Evolutionary conservation across 2,888 invertebrate species (phyloP), one percentile per base, ranked within the genome.

Genomic region (Parnassius mnemosyne): DNA sequence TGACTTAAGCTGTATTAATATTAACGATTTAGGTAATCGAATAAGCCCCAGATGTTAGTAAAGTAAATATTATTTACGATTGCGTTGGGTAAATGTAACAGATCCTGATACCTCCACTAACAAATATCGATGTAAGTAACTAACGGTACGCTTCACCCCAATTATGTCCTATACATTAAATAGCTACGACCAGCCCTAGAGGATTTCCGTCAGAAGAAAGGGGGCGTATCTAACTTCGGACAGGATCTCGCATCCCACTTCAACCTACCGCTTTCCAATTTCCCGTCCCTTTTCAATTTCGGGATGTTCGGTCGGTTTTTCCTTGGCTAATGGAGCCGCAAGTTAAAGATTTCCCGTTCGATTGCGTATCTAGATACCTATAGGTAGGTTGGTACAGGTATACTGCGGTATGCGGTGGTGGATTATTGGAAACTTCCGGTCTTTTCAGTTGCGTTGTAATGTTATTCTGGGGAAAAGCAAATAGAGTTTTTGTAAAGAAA

Each of bases 171-270:
- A 9, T 9, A 49, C 49, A n/a, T 9, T 54, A 46, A 52, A 44
- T 53, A 12, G 12, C 12, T 49, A 55, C 49, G 13, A 13, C 16
- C 55, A 42, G 42, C 60, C 63, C 60, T 43, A 43, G 52, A 10
- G 42, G 53, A 11, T 44, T 62, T 49, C 61, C 64, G 65, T 60
- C 63, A 67, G 68, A 71, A 70, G 72, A 71, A 70, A 68, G 64
- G 67, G 41, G 72, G 74, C 72, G 74, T 72, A 73, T 70, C 67
- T 53, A 9, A 57, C 57, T 67, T 64, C 61, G 57, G 66, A 63
- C 61, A 66, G 50, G 54, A 67, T 69, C 67, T 59, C 60, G 44
- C 52, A 54, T 71, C 66, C 65, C 70, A 56, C 65, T 73, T 71
- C 61, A 61, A 67, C 69, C 43, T 61, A 46, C 53, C 57, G 55